Percentiles rank a stretch among this genome's conserved stretches.
phyloP scores from a whole-genome alignment of 2,113 vertebrate species.

The Engystomops pustulosus region DNA sequence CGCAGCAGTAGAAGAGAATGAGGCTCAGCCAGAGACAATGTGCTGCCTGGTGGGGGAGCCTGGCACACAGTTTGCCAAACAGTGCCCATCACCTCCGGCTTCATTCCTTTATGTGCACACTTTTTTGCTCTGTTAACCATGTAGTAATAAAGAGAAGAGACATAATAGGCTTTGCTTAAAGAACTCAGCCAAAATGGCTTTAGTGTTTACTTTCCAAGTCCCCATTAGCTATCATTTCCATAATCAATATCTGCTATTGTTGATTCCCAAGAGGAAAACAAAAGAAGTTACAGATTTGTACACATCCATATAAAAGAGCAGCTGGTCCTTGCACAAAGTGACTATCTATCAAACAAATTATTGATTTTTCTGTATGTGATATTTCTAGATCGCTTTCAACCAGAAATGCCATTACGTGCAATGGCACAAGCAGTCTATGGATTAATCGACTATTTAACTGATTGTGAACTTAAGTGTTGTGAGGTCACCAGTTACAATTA shows the following conservation, averaged over 20 bases:
- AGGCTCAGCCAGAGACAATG: conserved; percentile 52
- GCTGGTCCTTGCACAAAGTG: conserved; percentile 7
- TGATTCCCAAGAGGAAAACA: conserved; percentile 37
- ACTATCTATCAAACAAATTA: conserved; percentile 32
- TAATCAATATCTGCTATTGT: conserved; percentile 34
- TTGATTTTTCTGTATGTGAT: conserved; percentile 19
- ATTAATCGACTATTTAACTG: conserved; percentile 15
- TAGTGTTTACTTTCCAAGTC: conserved; percentile 5
- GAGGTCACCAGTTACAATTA: too few relatives aligned
- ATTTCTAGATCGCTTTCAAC: conserved; percentile 28
- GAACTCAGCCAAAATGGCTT: not conserved
- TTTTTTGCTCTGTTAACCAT: conserved; percentile 32
- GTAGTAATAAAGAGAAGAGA: conserved; percentile 1
- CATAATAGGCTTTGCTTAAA: not conserved
- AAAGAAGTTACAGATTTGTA: not conserved
- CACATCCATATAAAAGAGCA: not conserved
- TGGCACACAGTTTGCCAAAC: conserved; percentile 44
- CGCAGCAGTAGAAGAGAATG: conserved; percentile 61
- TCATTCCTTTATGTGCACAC: conserved; percentile 7
- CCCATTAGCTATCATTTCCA: conserved; percentile 22
- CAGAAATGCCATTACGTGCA: conserved; percentile 20
- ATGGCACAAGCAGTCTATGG: not conserved
- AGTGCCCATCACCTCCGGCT: conserved; percentile 31
- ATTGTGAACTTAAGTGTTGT: not conserved
- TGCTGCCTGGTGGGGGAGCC: conserved; percentile 58